Conservation (phyloP, 1,140 invertebrate species). For the Alviniconcha marisindica region DNA sequence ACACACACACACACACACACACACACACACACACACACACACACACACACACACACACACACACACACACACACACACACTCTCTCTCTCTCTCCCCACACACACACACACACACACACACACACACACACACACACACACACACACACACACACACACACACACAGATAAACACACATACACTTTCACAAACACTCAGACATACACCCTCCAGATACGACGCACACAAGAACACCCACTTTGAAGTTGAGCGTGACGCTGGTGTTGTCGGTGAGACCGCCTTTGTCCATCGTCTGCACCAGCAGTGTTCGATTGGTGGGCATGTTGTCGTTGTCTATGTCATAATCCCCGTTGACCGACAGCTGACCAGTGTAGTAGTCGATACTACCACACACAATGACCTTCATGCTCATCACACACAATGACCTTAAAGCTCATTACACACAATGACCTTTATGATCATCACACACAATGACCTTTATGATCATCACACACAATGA, state of each 20-base stretch:
- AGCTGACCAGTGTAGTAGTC: conserved; percentile 42
- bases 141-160: not conserved
- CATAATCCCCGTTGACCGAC: conserved; percentile 42
- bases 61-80: conserved; percentile 1
- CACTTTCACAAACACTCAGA: not conserved
- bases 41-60: conserved; percentile 12
- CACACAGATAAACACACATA: not conserved
- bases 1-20: conserved; percentile 13
- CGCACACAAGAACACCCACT: not conserved
- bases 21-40: conserved; percentile 9
- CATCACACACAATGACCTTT: not conserved
- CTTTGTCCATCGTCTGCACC: conserved; percentile 28
- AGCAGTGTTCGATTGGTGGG: conserved; percentile 35
- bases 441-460: too few species aligned
- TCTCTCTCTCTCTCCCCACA: too few species aligned
- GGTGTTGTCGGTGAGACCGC: not conserved
- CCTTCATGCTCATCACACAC: not conserved
- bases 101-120: conserved; percentile 11
- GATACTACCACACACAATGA: conserved; percentile 35
- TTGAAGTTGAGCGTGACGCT: conserved; percentile 6
- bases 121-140: not conserved
- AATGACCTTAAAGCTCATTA: too few species aligned
- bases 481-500: not conserved
- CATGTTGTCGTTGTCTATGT: conserved; percentile 45
- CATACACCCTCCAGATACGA: not conserved